These are phyloP conservation scores for Melanotaenia parkinsoni DNA, from an alignment of 2,797 vertebrate species.

Conservation along the genomic window DNA sequence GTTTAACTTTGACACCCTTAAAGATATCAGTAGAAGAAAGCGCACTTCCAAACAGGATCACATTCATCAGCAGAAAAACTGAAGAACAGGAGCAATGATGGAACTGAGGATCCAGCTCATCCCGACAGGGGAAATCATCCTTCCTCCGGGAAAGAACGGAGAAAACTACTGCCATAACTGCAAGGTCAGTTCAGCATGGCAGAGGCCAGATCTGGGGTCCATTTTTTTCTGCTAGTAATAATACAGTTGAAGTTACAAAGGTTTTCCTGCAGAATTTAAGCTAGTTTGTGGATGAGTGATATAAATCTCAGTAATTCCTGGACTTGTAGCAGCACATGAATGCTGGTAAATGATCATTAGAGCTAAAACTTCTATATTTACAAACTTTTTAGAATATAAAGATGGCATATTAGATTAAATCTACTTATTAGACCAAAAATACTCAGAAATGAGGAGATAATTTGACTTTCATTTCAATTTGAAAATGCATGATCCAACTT, in stretches of 20 bases:
- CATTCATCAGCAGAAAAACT: background rate
- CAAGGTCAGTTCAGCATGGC: slow-evolving; percentile 74
- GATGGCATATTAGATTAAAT: no score
- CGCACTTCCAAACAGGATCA: slow-evolving; percentile 7
- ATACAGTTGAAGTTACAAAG: background rate
- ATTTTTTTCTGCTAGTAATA: background rate
- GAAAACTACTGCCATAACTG: slow-evolving; percentile 82
- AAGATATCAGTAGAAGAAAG: slow-evolving; percentile 13
- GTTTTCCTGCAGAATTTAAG: background rate
- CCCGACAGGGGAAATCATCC: slow-evolving; percentile 85
- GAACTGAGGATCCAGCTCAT: slow-evolving; percentile 84
- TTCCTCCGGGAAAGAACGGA: slow-evolving; percentile 82
- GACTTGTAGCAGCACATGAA: no score
- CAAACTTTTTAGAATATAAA: no score
- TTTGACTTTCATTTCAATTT: no score
- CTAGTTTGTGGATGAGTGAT: no score
- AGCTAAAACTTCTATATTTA: no score
- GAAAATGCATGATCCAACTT: no score
- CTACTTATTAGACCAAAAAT: no score
- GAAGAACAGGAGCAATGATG: slow-evolving; percentile 75
- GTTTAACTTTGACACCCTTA: slow-evolving; percentile 7
- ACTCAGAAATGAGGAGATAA: no score
- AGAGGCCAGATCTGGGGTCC: slow-evolving; percentile 10
- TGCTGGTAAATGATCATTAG: no score
- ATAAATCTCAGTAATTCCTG: no score